Base-by-base conservation (phyloP, 1,140 invertebrate genomes). In the Drosophila repleta region DNA sequence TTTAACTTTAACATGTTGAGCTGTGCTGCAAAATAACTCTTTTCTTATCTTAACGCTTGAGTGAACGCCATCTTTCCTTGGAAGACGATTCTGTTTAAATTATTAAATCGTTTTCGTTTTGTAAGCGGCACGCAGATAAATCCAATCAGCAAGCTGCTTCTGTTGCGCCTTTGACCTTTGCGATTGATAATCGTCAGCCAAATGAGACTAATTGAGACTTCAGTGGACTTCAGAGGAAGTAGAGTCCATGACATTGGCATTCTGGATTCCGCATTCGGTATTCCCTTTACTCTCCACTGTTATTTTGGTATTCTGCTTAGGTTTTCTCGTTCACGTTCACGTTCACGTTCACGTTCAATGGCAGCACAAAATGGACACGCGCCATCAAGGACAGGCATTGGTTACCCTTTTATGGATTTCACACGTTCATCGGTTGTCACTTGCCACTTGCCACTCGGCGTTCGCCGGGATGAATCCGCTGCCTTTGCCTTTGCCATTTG, bases 141-240 rank as follows among this genome's bases (percentile, higher is more conserved):
- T 45, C 64, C 74, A 63, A 74, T 85, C 77, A 70, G 76, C 62
- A 53, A 67, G 65, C 69, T 60, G 69, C 76, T 69, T 60, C 62
- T 85, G 81, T 66, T 80, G 74, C 67, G 74, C 66, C 66, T 66
- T 67, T 62, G 56, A 45, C 39, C 76, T 48, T 56, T 60, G 37
- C 56, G 43, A 74, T 72, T 69, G 76, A 70, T 70, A 71, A 68
- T 62, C 76, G 43, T n/a, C 48, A 29, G 48, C 8, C 58, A 61
- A 53, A 64, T 68, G 70, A 61, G 62, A 66, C 68, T 71, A 71
- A 71, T 71, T 71, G 68, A 65, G 62, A 65, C 68, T 56, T 63
- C 51, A 63, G 32, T 26, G 46, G 24, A 35, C 32, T 13, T 35
- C 32, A 11, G 10, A 35, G 32, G 32, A 43, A 43, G 39, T 21